Conservation (phyloP, 2,113 vertebrate genomes). For the Indicator indicator region DNA sequence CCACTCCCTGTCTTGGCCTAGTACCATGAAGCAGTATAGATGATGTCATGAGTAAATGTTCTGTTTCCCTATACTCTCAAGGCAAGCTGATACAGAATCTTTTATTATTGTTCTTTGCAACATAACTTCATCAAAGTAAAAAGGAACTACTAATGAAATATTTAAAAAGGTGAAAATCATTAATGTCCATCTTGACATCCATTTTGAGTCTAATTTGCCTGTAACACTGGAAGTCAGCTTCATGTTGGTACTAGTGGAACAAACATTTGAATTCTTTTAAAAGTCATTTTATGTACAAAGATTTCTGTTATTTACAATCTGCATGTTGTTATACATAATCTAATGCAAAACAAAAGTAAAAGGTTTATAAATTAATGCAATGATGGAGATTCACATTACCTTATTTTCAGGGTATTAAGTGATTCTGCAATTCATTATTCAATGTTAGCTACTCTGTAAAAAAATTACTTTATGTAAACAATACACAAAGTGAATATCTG, state of each 20-base stretch:
- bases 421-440: neutral
- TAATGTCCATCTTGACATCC: neutral
- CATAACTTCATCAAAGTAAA: neutral
- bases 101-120: neutral
- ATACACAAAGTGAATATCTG: constrained; percentile 4
- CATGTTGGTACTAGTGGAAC: neutral
- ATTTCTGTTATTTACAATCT: neutral
- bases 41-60: neutral
- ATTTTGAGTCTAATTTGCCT: neutral
- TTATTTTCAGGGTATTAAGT: constrained; percentile 46
- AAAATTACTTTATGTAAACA: constrained; percentile 39
- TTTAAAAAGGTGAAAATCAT: neutral
- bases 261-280: neutral
- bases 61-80: neutral
- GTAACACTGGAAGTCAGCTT: neutral
- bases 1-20: neutral
- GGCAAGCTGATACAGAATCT: neutral
- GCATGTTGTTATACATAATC: neutral
- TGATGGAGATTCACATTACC: constrained; percentile 25
- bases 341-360: constrained; percentile 5
- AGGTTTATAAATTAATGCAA: constrained; percentile 3
- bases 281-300: neutral
- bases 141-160: neutral
- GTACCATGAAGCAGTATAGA: neutral
- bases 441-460: constrained; percentile 31